These are phyloP conservation scores for Speoplatyrhinus poulsoni DNA, from an alignment of 2,113 vertebrate species.

Conservation along the genomic window DNA sequence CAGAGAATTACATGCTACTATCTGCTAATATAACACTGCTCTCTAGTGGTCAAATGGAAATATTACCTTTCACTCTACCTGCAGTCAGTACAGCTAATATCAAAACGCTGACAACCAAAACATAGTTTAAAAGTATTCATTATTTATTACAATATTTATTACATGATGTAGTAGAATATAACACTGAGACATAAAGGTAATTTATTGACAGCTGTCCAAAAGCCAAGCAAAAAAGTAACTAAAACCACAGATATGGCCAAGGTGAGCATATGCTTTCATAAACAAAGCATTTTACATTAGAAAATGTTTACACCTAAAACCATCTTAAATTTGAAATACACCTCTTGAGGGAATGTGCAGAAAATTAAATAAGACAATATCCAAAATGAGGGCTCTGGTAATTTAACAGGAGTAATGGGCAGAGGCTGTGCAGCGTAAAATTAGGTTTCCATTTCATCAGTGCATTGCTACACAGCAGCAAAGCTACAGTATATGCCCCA, in stretches of 20 bases:
- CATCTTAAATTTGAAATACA: neutral
- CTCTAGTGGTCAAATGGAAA: slow-evolving; percentile 34
- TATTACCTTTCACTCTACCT: slow-evolving; percentile 4
- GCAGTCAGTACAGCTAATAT: neutral
- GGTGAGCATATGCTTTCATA: slow-evolving; percentile 10
- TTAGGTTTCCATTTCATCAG: neutral
- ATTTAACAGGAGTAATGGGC: neutral
- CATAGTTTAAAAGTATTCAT: neutral
- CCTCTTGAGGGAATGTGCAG: neutral
- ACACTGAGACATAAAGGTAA: neutral
- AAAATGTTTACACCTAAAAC: neutral
- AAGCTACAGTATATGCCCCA: slow-evolving; percentile 93
- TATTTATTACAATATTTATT: slow-evolving; percentile 2
- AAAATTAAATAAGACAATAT: neutral
- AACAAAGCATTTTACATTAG: neutral
- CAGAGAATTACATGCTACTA: too few species aligned
- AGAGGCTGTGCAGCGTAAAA: neutral
- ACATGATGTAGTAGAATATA: slow-evolving; percentile 2
- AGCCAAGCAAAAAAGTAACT: slow-evolving; percentile 5
- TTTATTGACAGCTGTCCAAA: neutral
- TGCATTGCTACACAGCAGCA: slow-evolving; percentile 29
- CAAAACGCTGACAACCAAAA: neutral
- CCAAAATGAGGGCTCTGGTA: neutral
- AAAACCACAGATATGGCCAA: slow-evolving; percentile 1
- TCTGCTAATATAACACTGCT: slow-evolving; percentile 20